Percentiles rank a stretch among this genome's conserved stretches.
These are phyloP conservation scores for Habropoda laboriosa DNA, from an alignment of 1,140 invertebrate species.

Conservation along the genomic window DNA sequence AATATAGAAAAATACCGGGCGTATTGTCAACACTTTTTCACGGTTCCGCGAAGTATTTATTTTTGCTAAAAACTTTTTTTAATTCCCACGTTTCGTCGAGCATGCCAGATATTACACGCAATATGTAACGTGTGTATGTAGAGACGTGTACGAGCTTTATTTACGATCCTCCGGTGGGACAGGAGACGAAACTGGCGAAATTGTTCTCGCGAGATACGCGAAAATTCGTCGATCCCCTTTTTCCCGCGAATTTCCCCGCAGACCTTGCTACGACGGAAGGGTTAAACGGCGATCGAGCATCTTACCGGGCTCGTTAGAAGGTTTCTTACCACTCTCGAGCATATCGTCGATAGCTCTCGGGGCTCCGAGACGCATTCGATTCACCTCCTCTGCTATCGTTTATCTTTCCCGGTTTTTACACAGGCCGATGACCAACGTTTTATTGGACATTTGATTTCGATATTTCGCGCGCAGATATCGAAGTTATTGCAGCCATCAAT, in stretches of 20 bases:
- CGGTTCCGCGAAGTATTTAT: background rate
- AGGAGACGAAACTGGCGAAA: background rate
- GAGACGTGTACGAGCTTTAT: too few species aligned
- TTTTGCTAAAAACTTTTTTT: conserved; percentile 7
- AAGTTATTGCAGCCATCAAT: background rate
- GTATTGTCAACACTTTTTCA: background rate
- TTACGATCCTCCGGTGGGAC: background rate
- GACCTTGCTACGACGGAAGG: conserved; percentile 16
- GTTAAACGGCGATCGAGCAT: background rate
- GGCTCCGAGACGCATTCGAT: background rate
- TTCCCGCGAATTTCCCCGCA: background rate
- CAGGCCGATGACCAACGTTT: background rate
- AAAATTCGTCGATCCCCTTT: background rate
- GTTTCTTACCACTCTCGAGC: background rate
- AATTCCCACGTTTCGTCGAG: background rate
- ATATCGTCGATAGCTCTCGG: background rate
- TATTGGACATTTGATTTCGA: background rate
- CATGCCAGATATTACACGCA: background rate
- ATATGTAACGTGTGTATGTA: background rate
- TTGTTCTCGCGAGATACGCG: background rate
- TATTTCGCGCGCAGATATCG: too few species aligned
- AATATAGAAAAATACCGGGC: background rate
- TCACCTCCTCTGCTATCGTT: background rate
- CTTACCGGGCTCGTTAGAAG: background rate
- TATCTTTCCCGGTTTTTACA: background rate